Evolutionary conservation across 2,888 invertebrate species (phyloP).

Genomic region (Agrochola lychnidis): DNA sequence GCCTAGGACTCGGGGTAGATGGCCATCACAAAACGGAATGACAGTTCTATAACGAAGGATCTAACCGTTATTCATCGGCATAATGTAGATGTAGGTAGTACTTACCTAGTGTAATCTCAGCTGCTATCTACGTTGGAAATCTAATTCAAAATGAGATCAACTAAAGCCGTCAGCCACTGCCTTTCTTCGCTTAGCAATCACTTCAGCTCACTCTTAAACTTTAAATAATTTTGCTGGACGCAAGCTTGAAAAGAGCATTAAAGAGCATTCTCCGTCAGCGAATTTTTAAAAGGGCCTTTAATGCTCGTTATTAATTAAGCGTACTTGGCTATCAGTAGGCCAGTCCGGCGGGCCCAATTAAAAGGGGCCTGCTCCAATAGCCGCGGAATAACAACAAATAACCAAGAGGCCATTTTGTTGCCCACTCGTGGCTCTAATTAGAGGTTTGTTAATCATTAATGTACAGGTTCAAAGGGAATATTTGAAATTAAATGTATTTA

Average conservation of each 20-base stretch:
- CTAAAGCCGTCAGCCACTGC: not conserved
- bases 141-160: not conserved
- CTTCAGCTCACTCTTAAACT: slow-evolving; percentile 1
- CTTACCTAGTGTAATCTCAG: not conserved
- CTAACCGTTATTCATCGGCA: not conserved
- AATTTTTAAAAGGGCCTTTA: slow-evolving; percentile 48
- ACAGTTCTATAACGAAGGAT: not conserved
- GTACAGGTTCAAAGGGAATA: slow-evolving; percentile 51
- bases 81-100: not conserved
- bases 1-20: not conserved
- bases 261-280: slow-evolving; percentile 46
- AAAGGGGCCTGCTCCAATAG: slow-evolving; percentile 56
- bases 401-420: slow-evolving; percentile 52
- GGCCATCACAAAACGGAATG: not conserved
- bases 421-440: slow-evolving; percentile 60
- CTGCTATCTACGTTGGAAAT: not conserved
- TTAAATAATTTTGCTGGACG: slow-evolving; percentile 8
- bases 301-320: slow-evolving; percentile 58
- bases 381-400: slow-evolving; percentile 55
- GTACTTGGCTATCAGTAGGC: slow-evolving; percentile 53
- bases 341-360: slow-evolving; percentile 57
- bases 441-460: slow-evolving; percentile 59
- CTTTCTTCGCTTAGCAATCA: not conserved
- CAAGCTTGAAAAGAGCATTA: slow-evolving; percentile 31
- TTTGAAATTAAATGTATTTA: slow-evolving; percentile 50